Evolutionary conservation across 2,113 vertebrate species (phyloP), one percentile per base, ranked within the genome.

Genomic region (Scortum barcoo): DNA sequence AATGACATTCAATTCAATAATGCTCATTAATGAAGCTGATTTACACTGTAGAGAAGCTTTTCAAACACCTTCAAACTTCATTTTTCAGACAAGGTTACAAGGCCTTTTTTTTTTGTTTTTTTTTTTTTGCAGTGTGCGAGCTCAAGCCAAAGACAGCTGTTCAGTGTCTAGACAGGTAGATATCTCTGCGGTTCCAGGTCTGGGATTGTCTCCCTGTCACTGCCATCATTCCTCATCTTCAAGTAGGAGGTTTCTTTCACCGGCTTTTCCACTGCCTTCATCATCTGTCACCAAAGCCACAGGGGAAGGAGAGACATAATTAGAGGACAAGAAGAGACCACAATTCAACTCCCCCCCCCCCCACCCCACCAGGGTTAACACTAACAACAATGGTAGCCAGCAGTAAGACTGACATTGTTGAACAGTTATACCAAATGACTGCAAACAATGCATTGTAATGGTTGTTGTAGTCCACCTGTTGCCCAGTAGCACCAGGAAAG

Each of bases 131-230:
- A 67, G 22, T 26, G 6, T 84, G 76, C 8, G 5, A 19, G 42
- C 54, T 76, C 17, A 22, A 51, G 28, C 38, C 19, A 2, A 56
- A 80, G 63, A 78, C 90, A 89, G 87, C 68, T 93, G 87, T 74
- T 90, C 40, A 10, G 17, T 72, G 88, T 92, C 87, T 91, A 86
- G 88, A 90, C 92, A 88, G 84, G 85, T 72, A 85, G 74, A 63
- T 26, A 24, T 70, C 14, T 66, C 56, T 84, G 80, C 0, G 40
- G 60, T 88, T 89, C 57, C 77, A 53, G 20, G 53, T 44, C 36
- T 70, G 62, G 77, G 53, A 81, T 56, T 53, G 33, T 79, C 72
- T 88, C 20, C 28, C 50, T 79, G 66, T 89, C 76, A 67, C 68
- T 42, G 66, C 62, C 77, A 72, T 86, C 82, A 85, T 83, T 86